Evolutionary conservation across 2,797 vertebrate genomes (phyloP).

Genomic region (Spheniscus humboldti): DNA sequence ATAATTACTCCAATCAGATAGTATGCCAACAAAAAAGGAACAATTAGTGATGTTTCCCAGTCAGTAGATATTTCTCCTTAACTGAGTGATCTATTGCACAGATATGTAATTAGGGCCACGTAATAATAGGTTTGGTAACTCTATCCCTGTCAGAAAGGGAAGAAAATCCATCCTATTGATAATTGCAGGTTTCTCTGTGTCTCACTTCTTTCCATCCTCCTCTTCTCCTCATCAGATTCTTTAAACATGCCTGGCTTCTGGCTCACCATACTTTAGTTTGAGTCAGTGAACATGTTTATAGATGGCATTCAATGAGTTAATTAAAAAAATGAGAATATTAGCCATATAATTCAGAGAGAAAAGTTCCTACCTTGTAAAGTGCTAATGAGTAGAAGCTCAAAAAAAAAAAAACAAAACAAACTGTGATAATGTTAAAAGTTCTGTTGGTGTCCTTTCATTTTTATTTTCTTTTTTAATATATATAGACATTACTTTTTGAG

Average conservation of each 20-base stretch:
- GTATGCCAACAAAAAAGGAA: slow-evolving; percentile 64
- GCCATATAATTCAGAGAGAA: background rate
- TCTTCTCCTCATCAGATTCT: slow-evolving; percentile 37
- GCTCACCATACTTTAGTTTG: background rate
- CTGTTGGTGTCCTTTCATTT: background rate
- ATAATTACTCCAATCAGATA: slow-evolving; percentile 70
- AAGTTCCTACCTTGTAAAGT: background rate
- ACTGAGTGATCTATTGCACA: slow-evolving; percentile 61
- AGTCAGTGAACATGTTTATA: background rate
- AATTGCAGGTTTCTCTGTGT: slow-evolving; percentile 73
- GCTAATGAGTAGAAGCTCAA: background rate
- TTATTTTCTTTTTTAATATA: background rate
- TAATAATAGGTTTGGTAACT: slow-evolving; percentile 73
- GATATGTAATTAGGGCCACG: slow-evolving; percentile 72
- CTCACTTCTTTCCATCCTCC: slow-evolving; percentile 27
- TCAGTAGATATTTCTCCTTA: slow-evolving; percentile 62
- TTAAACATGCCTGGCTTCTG: slow-evolving; percentile 9
- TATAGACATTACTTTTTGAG: background rate
- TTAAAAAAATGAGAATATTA: background rate
- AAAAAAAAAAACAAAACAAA: background rate
- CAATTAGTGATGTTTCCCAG: slow-evolving; percentile 69
- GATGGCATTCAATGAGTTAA: background rate
- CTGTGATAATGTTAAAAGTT: background rate
- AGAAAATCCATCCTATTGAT: slow-evolving; percentile 73
- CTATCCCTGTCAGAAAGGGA: slow-evolving; percentile 63